A percentile compares a stretch with the other conserved stretches of the same genome.
phyloP scores from a whole-genome alignment of 2,888 invertebrate species.

The Megalurothrips usitatus region DNA sequence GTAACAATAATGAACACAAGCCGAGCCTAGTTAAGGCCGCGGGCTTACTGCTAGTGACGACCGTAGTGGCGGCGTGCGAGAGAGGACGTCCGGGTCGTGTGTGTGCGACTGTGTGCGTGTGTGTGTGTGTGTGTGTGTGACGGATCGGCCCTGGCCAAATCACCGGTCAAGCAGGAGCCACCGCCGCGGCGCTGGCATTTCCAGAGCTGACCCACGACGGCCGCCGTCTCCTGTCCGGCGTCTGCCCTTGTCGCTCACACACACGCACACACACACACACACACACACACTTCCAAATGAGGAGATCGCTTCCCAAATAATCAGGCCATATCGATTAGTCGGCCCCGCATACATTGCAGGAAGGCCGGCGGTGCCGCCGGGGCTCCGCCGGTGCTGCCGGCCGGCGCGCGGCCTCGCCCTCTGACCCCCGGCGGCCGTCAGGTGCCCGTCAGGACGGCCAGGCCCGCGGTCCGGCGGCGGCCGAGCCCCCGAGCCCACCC shows the following conservation, averaged over 20 bases:
- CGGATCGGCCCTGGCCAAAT: background rate
- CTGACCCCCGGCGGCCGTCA: background rate
- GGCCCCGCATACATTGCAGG: no score
- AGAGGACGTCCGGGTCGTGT: no score
- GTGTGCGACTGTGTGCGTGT: background rate
- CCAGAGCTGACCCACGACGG: background rate
- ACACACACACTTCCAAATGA: background rate
- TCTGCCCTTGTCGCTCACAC: background rate
- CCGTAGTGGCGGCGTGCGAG: no score
- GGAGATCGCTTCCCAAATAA: background rate
- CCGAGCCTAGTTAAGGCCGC: no score
- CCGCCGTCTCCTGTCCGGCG: no score
- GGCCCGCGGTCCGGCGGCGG: background rate
- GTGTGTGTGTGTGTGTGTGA: background rate
- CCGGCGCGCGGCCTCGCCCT: background rate
- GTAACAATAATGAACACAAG: no score
- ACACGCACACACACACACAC: constrained; percentile 6
- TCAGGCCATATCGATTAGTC: constrained; percentile 11
- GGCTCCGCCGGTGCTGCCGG: background rate
- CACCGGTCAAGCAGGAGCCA: background rate
- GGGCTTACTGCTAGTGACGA: no score
- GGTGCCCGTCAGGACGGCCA: no score
- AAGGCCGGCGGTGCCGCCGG: background rate
- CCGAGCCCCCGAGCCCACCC: background rate
- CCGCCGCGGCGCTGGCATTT: no score